phyloP scores from a whole-genome alignment of 2,888 invertebrate species.

The Tiliacea aurago region DNA sequence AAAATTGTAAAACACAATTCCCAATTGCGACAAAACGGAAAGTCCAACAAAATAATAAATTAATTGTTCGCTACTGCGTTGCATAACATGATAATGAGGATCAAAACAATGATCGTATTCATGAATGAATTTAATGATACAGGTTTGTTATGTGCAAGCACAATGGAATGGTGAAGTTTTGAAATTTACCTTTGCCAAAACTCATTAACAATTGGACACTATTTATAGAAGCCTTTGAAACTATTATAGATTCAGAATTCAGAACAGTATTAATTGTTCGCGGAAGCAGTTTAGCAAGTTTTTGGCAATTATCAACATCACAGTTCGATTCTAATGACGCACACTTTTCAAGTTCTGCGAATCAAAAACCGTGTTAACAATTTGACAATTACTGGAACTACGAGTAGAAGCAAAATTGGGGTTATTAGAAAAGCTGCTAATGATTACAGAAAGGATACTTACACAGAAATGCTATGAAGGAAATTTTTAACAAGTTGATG shows the following conservation, averaged over 20 bases:
- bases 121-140: constrained; percentile 24
- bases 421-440: constrained; percentile 21
- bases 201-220: constrained; percentile 14
- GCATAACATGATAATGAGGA: neutral
- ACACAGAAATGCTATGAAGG: neutral
- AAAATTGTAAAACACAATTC: neutral
- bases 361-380: constrained; percentile 10
- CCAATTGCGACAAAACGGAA: constrained; percentile 13
- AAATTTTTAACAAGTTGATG: neutral
- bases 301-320: constrained; percentile 44
- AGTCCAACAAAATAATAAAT: neutral
- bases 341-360: constrained; percentile 18
- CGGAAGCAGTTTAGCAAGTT: constrained; percentile 31
- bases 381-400: constrained; percentile 5
- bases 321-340: constrained; percentile 43
- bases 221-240: neutral
- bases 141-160: neutral
- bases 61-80: constrained; percentile 3
- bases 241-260: constrained; percentile 1
- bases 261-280: constrained; percentile 29
- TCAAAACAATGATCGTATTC: constrained; percentile 14
- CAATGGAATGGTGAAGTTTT: neutral
- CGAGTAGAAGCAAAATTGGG: neutral
- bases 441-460: neutral
- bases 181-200: neutral